Evolutionary conservation across 2,888 invertebrate genomes (phyloP).

Genomic region (Drosophila histrio): DNA sequence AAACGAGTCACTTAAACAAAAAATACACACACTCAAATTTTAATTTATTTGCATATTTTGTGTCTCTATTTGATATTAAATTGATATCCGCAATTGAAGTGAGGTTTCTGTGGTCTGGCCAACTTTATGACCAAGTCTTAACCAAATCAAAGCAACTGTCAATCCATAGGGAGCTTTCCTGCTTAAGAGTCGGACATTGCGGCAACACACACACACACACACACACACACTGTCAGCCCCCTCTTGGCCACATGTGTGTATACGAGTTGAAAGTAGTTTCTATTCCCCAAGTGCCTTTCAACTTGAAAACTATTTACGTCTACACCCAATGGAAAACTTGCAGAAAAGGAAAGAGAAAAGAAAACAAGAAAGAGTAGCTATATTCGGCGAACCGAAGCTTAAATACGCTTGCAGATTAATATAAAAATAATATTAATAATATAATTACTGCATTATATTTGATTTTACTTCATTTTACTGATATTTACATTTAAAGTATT

Average conservation of each 20-base stretch:
- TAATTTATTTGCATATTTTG: constrained; percentile 3
- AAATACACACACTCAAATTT: constrained; percentile 2
- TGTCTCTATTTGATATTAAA: constrained; percentile 8
- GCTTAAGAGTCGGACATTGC: constrained; percentile 25
- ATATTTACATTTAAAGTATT: no score
- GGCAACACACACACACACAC: constrained; percentile 7
- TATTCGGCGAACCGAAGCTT: not conserved
- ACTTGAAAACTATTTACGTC: constrained; percentile 38
- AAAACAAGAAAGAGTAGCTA: not conserved
- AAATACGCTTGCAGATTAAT: not conserved
- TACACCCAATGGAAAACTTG: constrained; percentile 24
- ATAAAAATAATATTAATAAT: not conserved
- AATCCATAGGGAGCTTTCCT: constrained; percentile 23
- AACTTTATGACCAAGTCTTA: constrained; percentile 27
- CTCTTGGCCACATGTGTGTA: not conserved
- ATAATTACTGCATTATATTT: not conserved
- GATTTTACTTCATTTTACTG: not conserved
- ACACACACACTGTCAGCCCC: not conserved
- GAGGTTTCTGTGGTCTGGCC: constrained; percentile 3
- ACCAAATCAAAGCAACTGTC: constrained; percentile 44
- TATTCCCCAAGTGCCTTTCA: constrained; percentile 34
- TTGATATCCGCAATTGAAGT: constrained; percentile 1
- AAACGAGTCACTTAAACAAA: constrained; percentile 8
- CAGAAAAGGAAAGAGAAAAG: constrained; percentile 4
- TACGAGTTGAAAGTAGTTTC: constrained; percentile 26